Evolutionary conservation across 2,113 vertebrate species (phyloP), one percentile per base, ranked within the genome.

Genomic region (Etheostoma cragini): DNA sequence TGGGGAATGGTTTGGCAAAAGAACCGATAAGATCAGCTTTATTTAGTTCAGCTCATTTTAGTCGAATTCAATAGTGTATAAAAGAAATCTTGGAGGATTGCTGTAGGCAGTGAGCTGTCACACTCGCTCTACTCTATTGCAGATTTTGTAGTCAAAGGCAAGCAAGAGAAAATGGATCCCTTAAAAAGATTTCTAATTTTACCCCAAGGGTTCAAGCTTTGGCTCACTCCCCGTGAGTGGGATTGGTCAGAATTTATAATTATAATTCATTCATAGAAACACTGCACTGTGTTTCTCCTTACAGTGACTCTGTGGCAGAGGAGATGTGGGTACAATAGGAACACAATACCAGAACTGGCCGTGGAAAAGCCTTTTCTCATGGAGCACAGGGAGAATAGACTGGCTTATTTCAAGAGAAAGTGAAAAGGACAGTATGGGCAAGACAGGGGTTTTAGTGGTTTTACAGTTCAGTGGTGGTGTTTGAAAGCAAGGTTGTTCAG

Each of bases 401-500:
- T 94, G 93, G 93, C 94, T 94, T 95, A 95, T 95, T 97, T 97
- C 95, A 96, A 92, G 95, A 95, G 95, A 95, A 89, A 97, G 92
- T 95, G 94, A 96, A 95, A 93, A 94, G 96, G 96, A 98, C 97
- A 98, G 96, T 97, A 96, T 95, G 95, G 96, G 96, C 96, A 97
- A 94, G 95, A 96, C 96, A 94, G 96, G 96, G 97, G 95, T 96
- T 97, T 92, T 94, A 96, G 96, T 95, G 96, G 96, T 97, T 98
- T 98, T 97, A 97, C 96, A 98, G 96, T 96, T 96, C 95, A 95
- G 94, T 96, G 96, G 96, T 95, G 97, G 96, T 96, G 96, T 96
- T 96, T 97, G 96, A 98, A 96, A 97, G 96, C 96, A 52, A 91
- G 93, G 95, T 95, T 96, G 97, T 96, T 97, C 96, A 96, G 96